Conservation (phyloP, 2,888 invertebrate species). For the Rhimphoctona megacephalus region DNA sequence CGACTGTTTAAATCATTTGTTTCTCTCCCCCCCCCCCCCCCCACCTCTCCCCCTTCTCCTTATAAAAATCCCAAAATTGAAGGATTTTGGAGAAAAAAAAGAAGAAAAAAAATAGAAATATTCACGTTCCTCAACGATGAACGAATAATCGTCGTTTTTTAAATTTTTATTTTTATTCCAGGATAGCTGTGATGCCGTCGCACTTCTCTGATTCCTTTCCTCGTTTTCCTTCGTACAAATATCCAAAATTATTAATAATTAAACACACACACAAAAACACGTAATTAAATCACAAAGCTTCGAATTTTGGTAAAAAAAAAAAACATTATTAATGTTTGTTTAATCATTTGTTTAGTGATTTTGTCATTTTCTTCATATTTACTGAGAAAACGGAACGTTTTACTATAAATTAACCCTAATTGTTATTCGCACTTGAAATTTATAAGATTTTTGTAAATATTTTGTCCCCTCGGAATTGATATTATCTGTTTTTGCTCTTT, state of each 20-base stretch:
- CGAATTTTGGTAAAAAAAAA: not conserved
- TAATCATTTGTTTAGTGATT: not conserved
- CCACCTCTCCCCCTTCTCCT: not conserved
- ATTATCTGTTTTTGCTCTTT: not conserved
- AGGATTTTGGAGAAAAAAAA: not conserved
- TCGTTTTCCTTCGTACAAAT: conserved; percentile 64
- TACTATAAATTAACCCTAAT: not conserved
- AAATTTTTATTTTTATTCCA: conserved; percentile 80
- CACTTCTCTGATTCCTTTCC: conserved; percentile 78
- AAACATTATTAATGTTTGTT: not conserved
- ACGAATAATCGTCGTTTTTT: conserved; percentile 37
- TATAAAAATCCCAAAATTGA: not conserved
- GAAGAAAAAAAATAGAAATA: not conserved
- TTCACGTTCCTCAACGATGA: not conserved
- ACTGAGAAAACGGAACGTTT: not conserved
- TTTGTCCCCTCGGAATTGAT: not conserved
- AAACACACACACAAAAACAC: conserved; percentile 6
- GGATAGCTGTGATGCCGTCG: conserved; percentile 84
- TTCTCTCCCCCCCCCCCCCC: not conserved
- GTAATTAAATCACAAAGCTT: conserved; percentile 8
- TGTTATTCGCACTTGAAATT: not conserved
- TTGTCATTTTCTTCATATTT: not conserved
- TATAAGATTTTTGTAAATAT: not conserved
- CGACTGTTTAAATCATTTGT: not conserved
- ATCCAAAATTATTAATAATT: conserved; percentile 34